Evolutionary conservation across 2,113 vertebrate species (phyloP), one percentile per base, ranked within the genome.

Genomic region (Labeo catla): DNA sequence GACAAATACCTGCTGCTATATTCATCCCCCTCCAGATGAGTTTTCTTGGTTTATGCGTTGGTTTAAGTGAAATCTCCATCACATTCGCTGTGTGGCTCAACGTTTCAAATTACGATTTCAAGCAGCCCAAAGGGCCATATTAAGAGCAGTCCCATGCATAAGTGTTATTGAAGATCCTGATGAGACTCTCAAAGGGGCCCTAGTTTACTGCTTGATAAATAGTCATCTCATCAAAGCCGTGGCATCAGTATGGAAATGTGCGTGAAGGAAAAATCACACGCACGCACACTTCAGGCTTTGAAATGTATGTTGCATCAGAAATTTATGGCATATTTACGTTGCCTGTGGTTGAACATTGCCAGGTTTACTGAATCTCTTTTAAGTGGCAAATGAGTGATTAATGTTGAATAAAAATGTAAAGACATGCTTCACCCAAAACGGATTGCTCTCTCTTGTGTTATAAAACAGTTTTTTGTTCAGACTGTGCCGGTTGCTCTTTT

Each of bases 181-280:
- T 87, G 90, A 88, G 88, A 91, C 81, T 90, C 86, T 86, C 90
- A 91, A 11, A 88, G 85, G 87, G 90, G 88, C 81, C 34, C 90
- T 47, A 61, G 83, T 92, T 92, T 89, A 90, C 89, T 91, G 43
- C 63, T 90, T 91, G 92, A 93, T 86, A 90, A 90, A 92, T 92
- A 61, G 88, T 89, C 80, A 76, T 90, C 91, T 89, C 87, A 89
- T 87, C 78, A 68, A 88, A 89, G 80, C 2, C 83, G 76, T 66
- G 23, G 39, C 86, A 91, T 89, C 86, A 89, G 90, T 90, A 74
- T 74, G 84, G 86, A 88, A 86, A 87, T 49, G 81, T 39, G 52
- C 13, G 6, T 47, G 82, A 72, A 59, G n/a, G 52, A 66, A 39
- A 80, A 80, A 72, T 45, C 54, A 36, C 45, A n/a, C 39, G 34